A percentile compares a stretch with the other conserved stretches of the same genome.
Conservation (phyloP, 2,888 invertebrate species). For the Sialis lutaria region DNA sequence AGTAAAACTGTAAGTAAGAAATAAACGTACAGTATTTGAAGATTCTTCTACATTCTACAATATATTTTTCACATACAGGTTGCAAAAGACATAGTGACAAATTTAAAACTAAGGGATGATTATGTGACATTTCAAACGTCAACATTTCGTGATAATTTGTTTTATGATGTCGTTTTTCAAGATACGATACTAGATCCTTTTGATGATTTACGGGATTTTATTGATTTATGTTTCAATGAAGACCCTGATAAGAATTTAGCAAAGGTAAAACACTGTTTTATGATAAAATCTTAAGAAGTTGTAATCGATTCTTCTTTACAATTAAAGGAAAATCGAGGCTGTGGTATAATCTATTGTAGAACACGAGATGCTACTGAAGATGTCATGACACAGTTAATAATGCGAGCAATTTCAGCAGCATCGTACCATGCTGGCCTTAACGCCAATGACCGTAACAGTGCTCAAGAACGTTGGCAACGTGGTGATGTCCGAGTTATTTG, state of each 20-base stretch:
- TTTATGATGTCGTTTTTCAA: conserved; percentile 84
- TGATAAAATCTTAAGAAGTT: too few species aligned
- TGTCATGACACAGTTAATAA: conserved; percentile 56
- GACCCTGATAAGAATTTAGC: neutral
- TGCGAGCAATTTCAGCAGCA: conserved; percentile 53
- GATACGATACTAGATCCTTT: conserved; percentile 69
- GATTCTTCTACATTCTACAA: neutral
- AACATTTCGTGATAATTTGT: conserved; percentile 83
- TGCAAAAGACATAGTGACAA: conserved; percentile 61
- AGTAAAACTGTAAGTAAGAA: conserved; percentile 32
- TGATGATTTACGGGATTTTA: conserved; percentile 60
- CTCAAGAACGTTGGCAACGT: conserved; percentile 84
- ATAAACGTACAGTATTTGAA: neutral
- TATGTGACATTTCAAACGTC: conserved; percentile 53
- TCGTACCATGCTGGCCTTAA: conserved; percentile 86
- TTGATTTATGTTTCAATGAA: conserved; percentile 41
- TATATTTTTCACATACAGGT: conserved; percentile 35
- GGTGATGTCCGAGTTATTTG: conserved; percentile 81
- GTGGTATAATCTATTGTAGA: conserved; percentile 90
- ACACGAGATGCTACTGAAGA: conserved; percentile 82
- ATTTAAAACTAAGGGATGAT: conserved; percentile 36
- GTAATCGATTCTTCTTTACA: neutral
- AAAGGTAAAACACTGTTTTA: neutral
- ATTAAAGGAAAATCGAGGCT: conserved; percentile 29
- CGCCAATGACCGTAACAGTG: conserved; percentile 49